Evolutionary conservation across 2,888 invertebrate genomes (phyloP), one percentile per base, ranked within the genome.

Genomic region (Gasteruption jaculator): DNA sequence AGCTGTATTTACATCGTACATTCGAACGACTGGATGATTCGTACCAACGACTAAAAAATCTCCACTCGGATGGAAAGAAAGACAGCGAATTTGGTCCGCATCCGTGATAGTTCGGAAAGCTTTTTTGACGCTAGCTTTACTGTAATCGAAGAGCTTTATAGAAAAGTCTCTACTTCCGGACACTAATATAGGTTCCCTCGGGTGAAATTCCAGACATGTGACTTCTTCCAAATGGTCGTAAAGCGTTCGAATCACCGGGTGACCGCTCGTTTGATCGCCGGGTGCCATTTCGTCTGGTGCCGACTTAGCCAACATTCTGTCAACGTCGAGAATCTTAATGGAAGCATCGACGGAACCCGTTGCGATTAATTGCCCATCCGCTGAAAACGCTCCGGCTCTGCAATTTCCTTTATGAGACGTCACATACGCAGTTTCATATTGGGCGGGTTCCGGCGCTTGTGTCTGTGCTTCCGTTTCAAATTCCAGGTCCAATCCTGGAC

Each of bases 271-370:
- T 67, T 85, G 88, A 53, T 90, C 80, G 0, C 86, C 85, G 0
- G 86, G 83, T 40, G 88, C 86, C 63, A 86, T 82, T 60, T 88
- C 89, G 57, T 91, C 90, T 0, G 90, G 93, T 1, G 93, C 90
- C n/a, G 94, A 95, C 69, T 97, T 96, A 0, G 96, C 94, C 62
- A 99, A 73, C 93, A 99, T 97, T 46, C 97, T 81, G 61, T 99
- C 99, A n/a, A 99, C 97, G 63, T 99, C 97, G 48, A 99, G 74
- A 59, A 99, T 95, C 84, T 99, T 99, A 43, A 99, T 99, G 50
- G 96, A 96, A 2, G 97, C 93, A 72, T 99, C 99, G 1, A 92
- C 93, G 53, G 96, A 96, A 10, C 97, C 99, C 0, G 97, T 99
- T 0, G 99, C 99, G 8, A 97, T 91, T 1, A 99, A 74, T 53